phyloP scores from a whole-genome alignment of 1,140 invertebrate species.

The Mylabris phalerata region DNA sequence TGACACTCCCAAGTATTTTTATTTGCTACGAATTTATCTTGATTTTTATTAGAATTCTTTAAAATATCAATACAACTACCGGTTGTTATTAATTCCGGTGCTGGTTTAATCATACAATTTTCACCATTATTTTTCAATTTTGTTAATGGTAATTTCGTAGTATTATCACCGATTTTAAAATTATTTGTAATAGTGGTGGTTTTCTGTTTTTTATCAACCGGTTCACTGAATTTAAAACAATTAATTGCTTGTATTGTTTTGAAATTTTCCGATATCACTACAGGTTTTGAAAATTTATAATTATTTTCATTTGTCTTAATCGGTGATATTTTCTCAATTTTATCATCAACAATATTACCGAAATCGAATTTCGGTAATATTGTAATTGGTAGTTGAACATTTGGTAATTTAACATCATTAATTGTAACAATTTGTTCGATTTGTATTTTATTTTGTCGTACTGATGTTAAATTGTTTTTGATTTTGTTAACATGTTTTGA shows the following conservation, averaged over 20 bases:
- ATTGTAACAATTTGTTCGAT: slow-evolving; percentile 39
- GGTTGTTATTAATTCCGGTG: slow-evolving; percentile 4
- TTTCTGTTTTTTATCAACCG: slow-evolving; percentile 35
- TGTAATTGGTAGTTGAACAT: slow-evolving; percentile 54
- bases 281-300: slow-evolving; percentile 36
- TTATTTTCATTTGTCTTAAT: slow-evolving; percentile 3
- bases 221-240: slow-evolving; percentile 52
- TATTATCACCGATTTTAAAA: slow-evolving; percentile 26
- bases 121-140: slow-evolving; percentile 1
- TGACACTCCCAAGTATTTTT: slow-evolving; percentile 49
- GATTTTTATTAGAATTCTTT: slow-evolving; percentile 6
- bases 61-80: slow-evolving; percentile 41
- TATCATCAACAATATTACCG: not conserved
- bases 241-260: slow-evolving; percentile 42
- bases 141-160: slow-evolving; percentile 20
- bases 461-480: slow-evolving; percentile 39
- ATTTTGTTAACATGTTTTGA: slow-evolving; percentile 45
- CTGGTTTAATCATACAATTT: slow-evolving; percentile 4
- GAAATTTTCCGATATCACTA: slow-evolving; percentile 32
- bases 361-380: slow-evolving; percentile 56
- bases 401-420: slow-evolving; percentile 51
- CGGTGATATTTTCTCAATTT: not conserved
- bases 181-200: not conserved
- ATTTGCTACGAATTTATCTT: slow-evolving; percentile 32
- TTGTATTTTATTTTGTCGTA: slow-evolving; percentile 32